Conservation (phyloP, 2,797 vertebrate species). For the Pseudochirops cupreus region DNA sequence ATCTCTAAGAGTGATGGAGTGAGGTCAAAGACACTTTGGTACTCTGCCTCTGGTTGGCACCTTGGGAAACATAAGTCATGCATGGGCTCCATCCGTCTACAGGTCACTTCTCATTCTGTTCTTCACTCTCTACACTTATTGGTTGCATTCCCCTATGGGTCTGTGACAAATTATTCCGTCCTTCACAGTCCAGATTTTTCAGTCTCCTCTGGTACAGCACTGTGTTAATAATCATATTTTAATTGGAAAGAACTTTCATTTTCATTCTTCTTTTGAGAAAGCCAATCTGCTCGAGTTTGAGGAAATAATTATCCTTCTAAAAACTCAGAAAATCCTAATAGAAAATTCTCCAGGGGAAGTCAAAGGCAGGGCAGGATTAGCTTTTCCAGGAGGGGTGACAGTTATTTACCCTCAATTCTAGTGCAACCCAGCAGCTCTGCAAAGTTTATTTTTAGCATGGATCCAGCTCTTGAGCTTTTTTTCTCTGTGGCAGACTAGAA, state of each 20-base stretch:
- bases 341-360: slow-evolving; percentile 81
- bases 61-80: not conserved
- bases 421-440: slow-evolving; percentile 83
- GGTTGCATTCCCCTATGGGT: slow-evolving; percentile 45
- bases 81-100: slow-evolving; percentile 12
- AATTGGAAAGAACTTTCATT: slow-evolving; percentile 81
- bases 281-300: slow-evolving; percentile 81
- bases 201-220: slow-evolving; percentile 63
- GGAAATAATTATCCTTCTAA: slow-evolving; percentile 83
- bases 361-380: slow-evolving; percentile 80
- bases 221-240: slow-evolving; percentile 83
- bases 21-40: not conserved
- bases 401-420: slow-evolving; percentile 85
- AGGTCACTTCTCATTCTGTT: slow-evolving; percentile 44
- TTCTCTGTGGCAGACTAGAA: slow-evolving; percentile 69
- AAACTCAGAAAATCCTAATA: slow-evolving; percentile 73
- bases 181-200: slow-evolving; percentile 46
- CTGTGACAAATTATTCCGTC: slow-evolving; percentile 52
- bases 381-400: slow-evolving; percentile 83
- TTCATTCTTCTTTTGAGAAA: slow-evolving; percentile 83
- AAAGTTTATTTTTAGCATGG: slow-evolving; percentile 87
- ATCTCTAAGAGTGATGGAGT: not conserved
- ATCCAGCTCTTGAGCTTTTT: slow-evolving; percentile 83
- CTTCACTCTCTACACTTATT: not conserved
- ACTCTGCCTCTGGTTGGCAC: not conserved